Conservation (phyloP, 1,140 invertebrate species). For the Ostrea denselamellosa region DNA sequence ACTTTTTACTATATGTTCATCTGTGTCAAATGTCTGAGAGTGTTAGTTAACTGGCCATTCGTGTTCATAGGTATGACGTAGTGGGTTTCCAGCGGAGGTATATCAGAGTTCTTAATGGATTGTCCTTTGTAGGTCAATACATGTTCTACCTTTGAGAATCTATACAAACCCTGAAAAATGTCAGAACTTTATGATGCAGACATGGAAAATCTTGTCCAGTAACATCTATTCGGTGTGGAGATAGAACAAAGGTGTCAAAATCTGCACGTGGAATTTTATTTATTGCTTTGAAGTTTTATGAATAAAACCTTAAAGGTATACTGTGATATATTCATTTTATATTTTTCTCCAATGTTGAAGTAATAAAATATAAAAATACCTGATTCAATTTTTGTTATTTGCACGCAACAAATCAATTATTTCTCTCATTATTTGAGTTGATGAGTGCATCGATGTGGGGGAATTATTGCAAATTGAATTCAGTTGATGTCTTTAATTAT, state of each 20-base stretch:
- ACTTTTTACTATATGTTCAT: not conserved
- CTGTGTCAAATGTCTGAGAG: not conserved
- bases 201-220: not conserved
- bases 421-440: no score
- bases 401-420: no score
- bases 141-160: not conserved
- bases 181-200: not conserved
- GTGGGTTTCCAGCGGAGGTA: not conserved
- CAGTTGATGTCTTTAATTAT: no score
- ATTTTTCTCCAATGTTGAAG: slow-evolving; percentile 17
- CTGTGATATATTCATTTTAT: slow-evolving; percentile 21
- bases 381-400: not conserved
- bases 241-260: not conserved
- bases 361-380: slow-evolving; percentile 19
- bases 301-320: not conserved
- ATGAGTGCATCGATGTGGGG: no score
- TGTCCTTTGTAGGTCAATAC: not conserved
- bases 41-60: not conserved
- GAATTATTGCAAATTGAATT: no score
- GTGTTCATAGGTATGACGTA: not conserved
- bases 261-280: not conserved
- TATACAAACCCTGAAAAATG: not conserved
- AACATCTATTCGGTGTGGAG: not conserved
- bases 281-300: slow-evolving; percentile 24
- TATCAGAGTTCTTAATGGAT: not conserved